Conservation (phyloP, 92 coral and sea anemone genomes). For the Muricea muricata region DNA sequence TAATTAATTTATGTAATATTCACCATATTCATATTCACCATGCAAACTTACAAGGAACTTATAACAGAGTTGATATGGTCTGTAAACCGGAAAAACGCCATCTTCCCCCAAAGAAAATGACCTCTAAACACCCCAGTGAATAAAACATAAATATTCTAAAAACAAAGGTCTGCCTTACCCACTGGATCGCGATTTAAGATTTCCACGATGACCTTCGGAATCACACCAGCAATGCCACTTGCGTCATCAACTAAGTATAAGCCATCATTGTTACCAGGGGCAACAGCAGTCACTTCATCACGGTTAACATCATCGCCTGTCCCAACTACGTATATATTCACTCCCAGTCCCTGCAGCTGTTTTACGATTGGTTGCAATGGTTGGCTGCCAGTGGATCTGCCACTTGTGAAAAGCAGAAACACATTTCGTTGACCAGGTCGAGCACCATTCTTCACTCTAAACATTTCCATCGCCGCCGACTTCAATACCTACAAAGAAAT, state of each 20-base stretch:
- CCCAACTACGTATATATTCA: slow-evolving; percentile 67
- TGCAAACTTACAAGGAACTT: too few relatives aligned
- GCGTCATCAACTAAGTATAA: not conserved
- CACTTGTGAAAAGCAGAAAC: slow-evolving; percentile 73
- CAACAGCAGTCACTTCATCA: slow-evolving; percentile 38
- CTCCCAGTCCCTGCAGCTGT: slow-evolving; percentile 30
- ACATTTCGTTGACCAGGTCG: slow-evolving; percentile 58
- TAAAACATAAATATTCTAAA: too few relatives aligned
- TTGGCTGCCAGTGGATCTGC: slow-evolving; percentile 57
- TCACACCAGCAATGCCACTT: not conserved
- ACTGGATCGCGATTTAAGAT: slow-evolving; percentile 7
- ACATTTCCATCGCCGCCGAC: slow-evolving; percentile 51
- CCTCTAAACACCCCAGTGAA: too few relatives aligned
- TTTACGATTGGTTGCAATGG: slow-evolving; percentile 40
- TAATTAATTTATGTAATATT: too few relatives aligned
- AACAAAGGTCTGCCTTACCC: not conserved
- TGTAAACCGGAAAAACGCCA: too few relatives aligned
- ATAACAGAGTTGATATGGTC: too few relatives aligned
- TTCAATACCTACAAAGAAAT: slow-evolving; percentile 27
- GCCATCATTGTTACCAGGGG: not conserved
- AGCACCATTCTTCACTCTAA: slow-evolving; percentile 48
- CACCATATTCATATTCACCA: too few relatives aligned
- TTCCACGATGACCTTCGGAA: not conserved
- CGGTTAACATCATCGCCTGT: slow-evolving; percentile 56
- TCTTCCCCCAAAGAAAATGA: too few relatives aligned